A percentile compares a stretch with the other conserved stretches of the same genome.
These are phyloP conservation scores for Neopelma chrysocephalum DNA, from an alignment of 2,797 vertebrate species.

Conservation along the genomic window DNA sequence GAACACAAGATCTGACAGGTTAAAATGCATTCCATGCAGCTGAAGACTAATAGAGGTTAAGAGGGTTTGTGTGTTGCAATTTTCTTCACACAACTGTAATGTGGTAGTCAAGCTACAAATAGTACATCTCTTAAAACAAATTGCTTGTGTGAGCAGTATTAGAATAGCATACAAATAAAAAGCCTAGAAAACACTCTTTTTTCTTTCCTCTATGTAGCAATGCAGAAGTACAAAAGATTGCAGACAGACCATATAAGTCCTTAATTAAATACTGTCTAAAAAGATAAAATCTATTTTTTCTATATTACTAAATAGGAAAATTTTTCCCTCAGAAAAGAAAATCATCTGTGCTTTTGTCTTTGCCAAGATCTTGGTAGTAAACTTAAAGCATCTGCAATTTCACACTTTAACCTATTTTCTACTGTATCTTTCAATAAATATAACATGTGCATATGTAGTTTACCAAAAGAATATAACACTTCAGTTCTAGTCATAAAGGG, in stretches of 20 bases:
- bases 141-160: not conserved
- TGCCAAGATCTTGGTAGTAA: not conserved
- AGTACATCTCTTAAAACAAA: conserved; percentile 24
- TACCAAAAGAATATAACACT: not conserved
- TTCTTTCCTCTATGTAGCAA: not conserved
- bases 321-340: not conserved
- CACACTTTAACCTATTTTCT: not conserved
- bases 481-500: not conserved
- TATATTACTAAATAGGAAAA: not conserved
- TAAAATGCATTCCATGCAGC: conserved; percentile 53
- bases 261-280: conserved; percentile 10
- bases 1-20: conserved; percentile 59
- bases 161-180: not conserved
- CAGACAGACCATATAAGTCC: not conserved
- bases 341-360: not conserved
- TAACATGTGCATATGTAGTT: not conserved
- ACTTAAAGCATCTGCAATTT: not conserved
- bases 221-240: not conserved
- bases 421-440: not conserved
- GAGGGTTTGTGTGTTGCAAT: conserved; percentile 35
- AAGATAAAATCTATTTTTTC: not conserved
- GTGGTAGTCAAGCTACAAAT: conserved; percentile 37
- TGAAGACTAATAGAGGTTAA: conserved; percentile 59
- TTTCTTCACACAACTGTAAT: conserved; percentile 34
- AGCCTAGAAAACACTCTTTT: not conserved